A percentile compares a stretch with the other conserved stretches of the same genome.
phyloP scores from a whole-genome alignment of 1,140 invertebrate species.

The Drosophila seguyi region DNA sequence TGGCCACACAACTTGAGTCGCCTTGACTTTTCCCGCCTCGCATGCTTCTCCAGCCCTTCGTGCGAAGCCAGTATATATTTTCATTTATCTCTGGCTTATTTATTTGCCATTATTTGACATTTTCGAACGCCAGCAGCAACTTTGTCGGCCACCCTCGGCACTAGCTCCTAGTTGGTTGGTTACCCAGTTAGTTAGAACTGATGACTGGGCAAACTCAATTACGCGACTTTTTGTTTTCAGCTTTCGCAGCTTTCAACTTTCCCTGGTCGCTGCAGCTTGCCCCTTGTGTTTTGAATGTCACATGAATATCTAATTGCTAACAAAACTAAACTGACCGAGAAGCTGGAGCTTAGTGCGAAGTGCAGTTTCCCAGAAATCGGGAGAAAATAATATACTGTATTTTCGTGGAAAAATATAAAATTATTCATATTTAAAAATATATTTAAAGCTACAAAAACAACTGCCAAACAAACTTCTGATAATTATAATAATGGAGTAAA shows the following conservation, averaged over 20 bases:
- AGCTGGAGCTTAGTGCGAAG: not conserved
- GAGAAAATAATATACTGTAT: not conserved
- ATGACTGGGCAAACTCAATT: conserved; percentile 67
- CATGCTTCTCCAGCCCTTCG: not conserved
- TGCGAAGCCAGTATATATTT: conserved; percentile 26
- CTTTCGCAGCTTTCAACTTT: conserved; percentile 15
- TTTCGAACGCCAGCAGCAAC: conserved; percentile 41
- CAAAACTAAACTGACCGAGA: conserved; percentile 1
- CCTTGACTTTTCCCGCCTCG: conserved; percentile 27
- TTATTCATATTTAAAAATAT: not conserved
- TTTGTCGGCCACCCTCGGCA: conserved; percentile 14
- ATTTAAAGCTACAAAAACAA: not conserved
- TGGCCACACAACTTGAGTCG: conserved; percentile 70
- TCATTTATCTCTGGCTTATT: conserved; percentile 48
- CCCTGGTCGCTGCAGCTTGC: not conserved
- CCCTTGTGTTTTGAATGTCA: conserved; percentile 21
- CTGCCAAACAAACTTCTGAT: not conserved
- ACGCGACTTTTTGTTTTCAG: conserved; percentile 51
- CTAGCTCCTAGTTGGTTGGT: conserved; percentile 13
- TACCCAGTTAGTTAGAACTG: conserved; percentile 32
- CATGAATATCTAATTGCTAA: conserved; percentile 28
- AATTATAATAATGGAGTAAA: conserved; percentile 7
- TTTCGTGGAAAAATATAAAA: conserved; percentile 3
- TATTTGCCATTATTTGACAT: conserved; percentile 55
- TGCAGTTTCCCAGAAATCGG: not conserved